A percentile compares a stretch with the other conserved stretches of the same genome.
Conservation (phyloP, 2,888 invertebrate genomes). For the Xestia sexstrigata region DNA sequence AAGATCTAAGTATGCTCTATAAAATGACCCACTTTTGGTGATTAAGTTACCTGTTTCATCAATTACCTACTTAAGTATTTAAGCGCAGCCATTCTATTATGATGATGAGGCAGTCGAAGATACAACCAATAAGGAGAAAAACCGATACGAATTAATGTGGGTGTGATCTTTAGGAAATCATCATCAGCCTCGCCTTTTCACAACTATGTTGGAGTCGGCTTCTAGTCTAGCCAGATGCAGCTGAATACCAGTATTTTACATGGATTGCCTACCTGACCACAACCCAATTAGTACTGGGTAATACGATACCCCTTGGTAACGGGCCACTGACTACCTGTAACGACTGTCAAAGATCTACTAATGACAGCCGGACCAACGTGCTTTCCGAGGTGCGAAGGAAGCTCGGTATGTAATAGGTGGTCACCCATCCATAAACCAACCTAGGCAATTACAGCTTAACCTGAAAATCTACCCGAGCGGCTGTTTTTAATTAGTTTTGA, state of each 20-base stretch:
- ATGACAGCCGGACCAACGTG: not conserved
- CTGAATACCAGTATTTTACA: not conserved
- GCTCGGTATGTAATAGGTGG: not conserved
- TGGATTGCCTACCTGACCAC: not conserved
- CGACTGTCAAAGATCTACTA: not conserved
- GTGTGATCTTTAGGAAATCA: no score
- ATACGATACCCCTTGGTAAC: not conserved
- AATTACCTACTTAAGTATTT: no score
- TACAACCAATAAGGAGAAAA: no score
- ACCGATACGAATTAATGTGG: no score
- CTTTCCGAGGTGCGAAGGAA: not conserved
- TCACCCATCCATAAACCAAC: not conserved
- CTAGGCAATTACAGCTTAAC: not conserved
- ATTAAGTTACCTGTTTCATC: no score
- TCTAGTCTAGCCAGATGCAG: not conserved
- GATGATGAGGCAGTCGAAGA: no score
- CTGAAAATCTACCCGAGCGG: not conserved
- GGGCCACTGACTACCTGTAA: not conserved
- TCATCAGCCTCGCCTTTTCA: not conserved
- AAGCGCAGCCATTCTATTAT: no score
- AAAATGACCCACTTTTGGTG: no score
- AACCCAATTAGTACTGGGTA: not conserved
- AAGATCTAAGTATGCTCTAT: no score
- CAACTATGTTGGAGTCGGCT: not conserved
- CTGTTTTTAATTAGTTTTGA: not conserved